A percentile compares a stretch with the other conserved stretches of the same genome.
Conservation (phyloP, 1,140 invertebrate species). For the Zophobas morio region DNA sequence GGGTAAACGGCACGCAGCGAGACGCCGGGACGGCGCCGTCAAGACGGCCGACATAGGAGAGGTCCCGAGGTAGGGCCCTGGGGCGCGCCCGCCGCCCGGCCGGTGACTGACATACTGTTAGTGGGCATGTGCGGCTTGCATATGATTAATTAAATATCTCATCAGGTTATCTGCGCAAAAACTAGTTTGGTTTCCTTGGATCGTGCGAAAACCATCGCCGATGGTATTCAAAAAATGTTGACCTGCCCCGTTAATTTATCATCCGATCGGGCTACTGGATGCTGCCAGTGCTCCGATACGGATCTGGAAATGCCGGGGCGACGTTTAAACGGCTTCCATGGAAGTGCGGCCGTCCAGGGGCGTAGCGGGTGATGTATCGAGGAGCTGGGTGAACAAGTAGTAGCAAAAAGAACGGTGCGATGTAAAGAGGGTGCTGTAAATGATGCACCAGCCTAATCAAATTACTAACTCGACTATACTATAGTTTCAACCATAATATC, state of each 20-base stretch:
- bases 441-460: too few relatives aligned
- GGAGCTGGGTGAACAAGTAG: not conserved
- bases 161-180: not conserved
- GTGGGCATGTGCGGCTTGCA: constrained; percentile 11
- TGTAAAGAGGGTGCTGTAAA: too few relatives aligned
- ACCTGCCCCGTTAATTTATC: constrained; percentile 16
- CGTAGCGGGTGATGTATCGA: not conserved
- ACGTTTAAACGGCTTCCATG: not conserved
- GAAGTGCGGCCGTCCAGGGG: not conserved
- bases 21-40: not conserved
- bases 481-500: too few relatives aligned
- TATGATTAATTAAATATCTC: constrained; percentile 3
- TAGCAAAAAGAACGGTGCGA: too few relatives aligned
- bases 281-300: not conserved
- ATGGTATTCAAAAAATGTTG: constrained; percentile 1
- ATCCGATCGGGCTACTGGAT: constrained; percentile 10
- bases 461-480: too few relatives aligned
- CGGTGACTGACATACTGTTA: constrained; percentile 40
- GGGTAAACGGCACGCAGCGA: not conserved
- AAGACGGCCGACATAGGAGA: constrained; percentile 9
- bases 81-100: constrained; percentile 2
- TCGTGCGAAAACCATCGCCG: not conserved
- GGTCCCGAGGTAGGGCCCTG: constrained; percentile 21
- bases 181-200: constrained; percentile 6
- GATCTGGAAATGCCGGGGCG: not conserved